Conservation (phyloP, 2,113 vertebrate species). For the Narcine bancroftii region DNA sequence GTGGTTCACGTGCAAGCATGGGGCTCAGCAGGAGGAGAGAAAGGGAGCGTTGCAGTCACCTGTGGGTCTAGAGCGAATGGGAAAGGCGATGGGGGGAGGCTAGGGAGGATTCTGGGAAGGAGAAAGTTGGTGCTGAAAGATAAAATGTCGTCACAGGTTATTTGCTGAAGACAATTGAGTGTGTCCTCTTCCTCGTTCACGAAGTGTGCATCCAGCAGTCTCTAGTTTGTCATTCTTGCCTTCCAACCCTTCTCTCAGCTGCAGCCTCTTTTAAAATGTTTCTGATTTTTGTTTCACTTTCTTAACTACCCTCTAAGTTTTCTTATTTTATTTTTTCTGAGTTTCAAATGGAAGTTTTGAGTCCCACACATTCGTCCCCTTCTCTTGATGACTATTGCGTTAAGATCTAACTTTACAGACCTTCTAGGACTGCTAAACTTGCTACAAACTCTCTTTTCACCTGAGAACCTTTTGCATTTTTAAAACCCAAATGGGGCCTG, state of each 20-base stretch:
- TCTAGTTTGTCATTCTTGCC: too few species aligned
- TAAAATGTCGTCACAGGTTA: too few species aligned
- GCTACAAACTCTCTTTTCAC: background rate
- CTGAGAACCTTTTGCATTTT: background rate
- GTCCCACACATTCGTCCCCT: background rate
- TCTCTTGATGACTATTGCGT: background rate
- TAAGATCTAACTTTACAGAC: background rate
- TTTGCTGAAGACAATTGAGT: too few species aligned
- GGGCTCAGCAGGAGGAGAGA: too few species aligned
- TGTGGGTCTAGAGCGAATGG: too few species aligned
- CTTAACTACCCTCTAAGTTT: background rate
- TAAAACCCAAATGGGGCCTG: background rate
- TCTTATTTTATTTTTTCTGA: background rate
- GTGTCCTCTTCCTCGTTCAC: too few species aligned
- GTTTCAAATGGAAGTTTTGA: background rate
- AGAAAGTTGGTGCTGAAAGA: too few species aligned
- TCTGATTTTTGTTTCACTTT: background rate
- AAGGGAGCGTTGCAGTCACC: too few species aligned
- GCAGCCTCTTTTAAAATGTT: background rate
- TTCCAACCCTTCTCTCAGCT: background rate
- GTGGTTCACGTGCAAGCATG: too few species aligned
- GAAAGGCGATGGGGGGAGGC: too few species aligned
- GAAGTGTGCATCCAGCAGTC: too few species aligned
- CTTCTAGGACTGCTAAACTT: background rate
- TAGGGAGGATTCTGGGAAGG: too few species aligned